Evolutionary conservation across 1,140 invertebrate species (phyloP), one percentile per base, ranked within the genome.

Genomic region (Idris sp.): DNA sequence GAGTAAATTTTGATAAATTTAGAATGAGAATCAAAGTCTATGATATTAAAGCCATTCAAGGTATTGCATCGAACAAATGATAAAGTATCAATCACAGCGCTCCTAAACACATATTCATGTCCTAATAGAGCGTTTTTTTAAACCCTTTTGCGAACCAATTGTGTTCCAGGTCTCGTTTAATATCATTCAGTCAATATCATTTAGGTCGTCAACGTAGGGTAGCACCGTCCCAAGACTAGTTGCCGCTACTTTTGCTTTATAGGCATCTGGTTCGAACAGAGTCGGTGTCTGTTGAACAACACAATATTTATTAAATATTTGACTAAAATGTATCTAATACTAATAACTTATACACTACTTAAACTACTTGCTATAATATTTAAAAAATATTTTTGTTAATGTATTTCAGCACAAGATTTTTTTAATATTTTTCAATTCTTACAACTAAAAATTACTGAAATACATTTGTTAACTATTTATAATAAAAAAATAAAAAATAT

Each of bases 211-310:
- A 35, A 79, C 76, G 18, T 79, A 76, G 33, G 85, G 77, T 54
- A 87, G 76, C 67, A 88, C 80, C 43, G 82, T 81, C 33, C 84
- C 77, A 69, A 84, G 74, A 67, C 82, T 86, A 77, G 82, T 81
- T 40, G 85, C 80, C 58, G 82, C 84, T 80, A 87, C 76, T 77
- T 85, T 87, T 76, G 83, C 77, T 83, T 85, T 86, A 75, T 87
- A 85, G 49, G 83, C 73, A 69, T 87, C 86, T 83, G 86, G 86
- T 86, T 88, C 86, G 85, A 88, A 87, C 85, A 84, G 82, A 87
- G 87, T 87, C 84, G 86, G 85, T 83, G 80, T 79, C 86, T 88
- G 79, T 74, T 40, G 51, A 82, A 61, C 0, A 56, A 67, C 2
- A 10, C 9, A 19, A 14, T 11, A 49, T 15, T n/a, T n/a, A n/a